Conservation (phyloP, 2,797 vertebrate species). For the Anisognathus igniventris region DNA sequence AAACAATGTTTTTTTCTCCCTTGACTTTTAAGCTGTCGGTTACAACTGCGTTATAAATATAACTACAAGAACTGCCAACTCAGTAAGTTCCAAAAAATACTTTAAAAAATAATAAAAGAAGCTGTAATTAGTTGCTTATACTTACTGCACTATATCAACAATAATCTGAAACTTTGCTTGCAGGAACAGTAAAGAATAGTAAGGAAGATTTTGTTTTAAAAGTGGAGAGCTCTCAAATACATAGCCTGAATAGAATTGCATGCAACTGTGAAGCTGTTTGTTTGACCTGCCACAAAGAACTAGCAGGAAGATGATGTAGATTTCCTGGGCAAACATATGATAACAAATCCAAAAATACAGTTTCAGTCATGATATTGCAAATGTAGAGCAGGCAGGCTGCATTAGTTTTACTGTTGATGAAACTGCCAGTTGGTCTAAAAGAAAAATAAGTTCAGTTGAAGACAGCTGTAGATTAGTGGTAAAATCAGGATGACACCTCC, state of each 20-base stretch:
- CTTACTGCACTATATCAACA: not conserved
- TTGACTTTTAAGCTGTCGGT: constrained; percentile 85
- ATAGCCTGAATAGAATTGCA: not conserved
- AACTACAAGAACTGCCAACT: constrained; percentile 95
- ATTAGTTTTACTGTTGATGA: not conserved
- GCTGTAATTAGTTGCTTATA: not conserved
- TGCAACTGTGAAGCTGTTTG: not conserved
- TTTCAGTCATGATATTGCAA: not conserved
- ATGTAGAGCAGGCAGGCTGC: not conserved
- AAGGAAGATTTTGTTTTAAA: not conserved
- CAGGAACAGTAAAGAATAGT: not conserved
- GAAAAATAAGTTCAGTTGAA: not conserved
- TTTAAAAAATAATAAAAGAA: not conserved
- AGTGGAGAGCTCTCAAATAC: not conserved
- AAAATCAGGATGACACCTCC: not conserved
- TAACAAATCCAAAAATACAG: not conserved
- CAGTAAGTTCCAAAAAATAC: constrained; percentile 80
- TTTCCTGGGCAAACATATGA: not conserved
- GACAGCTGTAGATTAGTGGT: not conserved
- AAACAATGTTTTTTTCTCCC: not conserved
- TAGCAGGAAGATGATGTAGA: not conserved
- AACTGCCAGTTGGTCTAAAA: not conserved
- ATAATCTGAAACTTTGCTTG: not conserved
- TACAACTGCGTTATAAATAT: constrained; percentile 98
- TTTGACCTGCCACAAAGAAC: not conserved